Conservation (phyloP, 2,888 invertebrate genomes). For the Cepaea hortensis region DNA sequence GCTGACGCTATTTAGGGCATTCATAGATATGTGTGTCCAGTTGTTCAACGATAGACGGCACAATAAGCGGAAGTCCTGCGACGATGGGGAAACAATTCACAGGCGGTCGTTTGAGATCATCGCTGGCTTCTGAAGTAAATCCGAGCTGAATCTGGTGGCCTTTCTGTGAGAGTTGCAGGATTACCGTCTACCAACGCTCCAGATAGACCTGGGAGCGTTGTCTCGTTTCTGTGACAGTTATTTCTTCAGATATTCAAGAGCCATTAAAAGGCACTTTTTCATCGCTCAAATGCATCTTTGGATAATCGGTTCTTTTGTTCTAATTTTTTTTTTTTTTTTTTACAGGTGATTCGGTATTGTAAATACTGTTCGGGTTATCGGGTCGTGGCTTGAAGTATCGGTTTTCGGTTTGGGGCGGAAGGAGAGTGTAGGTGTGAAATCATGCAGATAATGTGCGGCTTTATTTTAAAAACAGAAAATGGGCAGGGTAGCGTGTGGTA, state of each 20-base stretch:
- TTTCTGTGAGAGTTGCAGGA: background rate
- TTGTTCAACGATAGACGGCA: background rate
- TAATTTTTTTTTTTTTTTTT: too few species aligned
- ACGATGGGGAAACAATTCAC: background rate
- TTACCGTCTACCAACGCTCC: background rate
- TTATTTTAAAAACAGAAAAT: background rate
- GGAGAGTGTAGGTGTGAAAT: background rate
- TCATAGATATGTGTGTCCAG: background rate
- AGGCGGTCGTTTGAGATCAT: background rate
- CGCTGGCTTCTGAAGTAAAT: constrained; percentile 2
- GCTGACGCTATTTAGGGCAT: background rate
- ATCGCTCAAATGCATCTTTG: background rate
- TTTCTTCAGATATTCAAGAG: background rate
- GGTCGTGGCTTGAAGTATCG: background rate
- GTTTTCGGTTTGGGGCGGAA: background rate
- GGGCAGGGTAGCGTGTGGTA: background rate
- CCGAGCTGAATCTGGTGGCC: background rate
- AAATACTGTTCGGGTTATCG: background rate
- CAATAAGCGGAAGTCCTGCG: background rate
- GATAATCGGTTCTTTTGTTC: constrained; percentile 2
- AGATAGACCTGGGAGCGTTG: constrained; percentile 6
- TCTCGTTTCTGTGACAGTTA: background rate
- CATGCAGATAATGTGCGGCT: constrained; percentile 7
- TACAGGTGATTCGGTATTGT: background rate
- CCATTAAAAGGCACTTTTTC: background rate